Conservation (phyloP, 2,888 invertebrate species). For the Lissonota sp. region DNA sequence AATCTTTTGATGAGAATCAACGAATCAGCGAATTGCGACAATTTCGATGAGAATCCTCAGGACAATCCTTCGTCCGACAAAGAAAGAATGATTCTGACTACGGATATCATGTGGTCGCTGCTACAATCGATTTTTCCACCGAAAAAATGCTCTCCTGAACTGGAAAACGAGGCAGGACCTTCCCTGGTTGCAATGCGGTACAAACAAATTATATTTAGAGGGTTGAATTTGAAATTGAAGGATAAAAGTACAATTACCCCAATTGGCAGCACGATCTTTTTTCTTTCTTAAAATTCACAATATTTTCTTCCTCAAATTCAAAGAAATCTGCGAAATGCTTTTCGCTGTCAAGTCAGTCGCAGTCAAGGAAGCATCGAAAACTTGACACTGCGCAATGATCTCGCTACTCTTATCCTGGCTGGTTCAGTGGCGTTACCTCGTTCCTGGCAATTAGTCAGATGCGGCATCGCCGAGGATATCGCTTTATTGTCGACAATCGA, state of each 20-base stretch:
- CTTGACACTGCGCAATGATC: constrained; percentile 76
- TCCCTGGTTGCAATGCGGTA: constrained; percentile 74
- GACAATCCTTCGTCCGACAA: constrained; percentile 55
- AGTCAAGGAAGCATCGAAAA: constrained; percentile 67
- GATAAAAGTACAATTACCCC: no score
- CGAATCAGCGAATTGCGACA: constrained; percentile 5
- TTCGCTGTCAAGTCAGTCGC: constrained; percentile 70
- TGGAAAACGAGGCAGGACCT: constrained; percentile 58
- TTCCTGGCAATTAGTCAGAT: constrained; percentile 73
- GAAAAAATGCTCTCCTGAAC: constrained; percentile 10
- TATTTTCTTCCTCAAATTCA: not conserved
- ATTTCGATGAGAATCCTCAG: not conserved
- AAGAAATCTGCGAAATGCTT: constrained; percentile 74
- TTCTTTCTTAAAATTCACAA: not conserved
- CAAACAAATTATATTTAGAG: no score
- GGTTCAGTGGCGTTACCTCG: constrained; percentile 68
- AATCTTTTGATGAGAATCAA: constrained; percentile 79
- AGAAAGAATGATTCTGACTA: constrained; percentile 66
- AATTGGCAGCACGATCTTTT: not conserved
- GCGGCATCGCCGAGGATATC: constrained; percentile 76
- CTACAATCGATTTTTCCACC: constrained; percentile 69
- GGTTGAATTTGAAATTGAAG: no score
- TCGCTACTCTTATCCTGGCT: constrained; percentile 74
- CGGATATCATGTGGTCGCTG: constrained; percentile 73
- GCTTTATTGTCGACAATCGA: constrained; percentile 72